Evolutionary conservation across 2,797 vertebrate genomes (phyloP).

Genomic region (Steatocranus sp.): DNA sequence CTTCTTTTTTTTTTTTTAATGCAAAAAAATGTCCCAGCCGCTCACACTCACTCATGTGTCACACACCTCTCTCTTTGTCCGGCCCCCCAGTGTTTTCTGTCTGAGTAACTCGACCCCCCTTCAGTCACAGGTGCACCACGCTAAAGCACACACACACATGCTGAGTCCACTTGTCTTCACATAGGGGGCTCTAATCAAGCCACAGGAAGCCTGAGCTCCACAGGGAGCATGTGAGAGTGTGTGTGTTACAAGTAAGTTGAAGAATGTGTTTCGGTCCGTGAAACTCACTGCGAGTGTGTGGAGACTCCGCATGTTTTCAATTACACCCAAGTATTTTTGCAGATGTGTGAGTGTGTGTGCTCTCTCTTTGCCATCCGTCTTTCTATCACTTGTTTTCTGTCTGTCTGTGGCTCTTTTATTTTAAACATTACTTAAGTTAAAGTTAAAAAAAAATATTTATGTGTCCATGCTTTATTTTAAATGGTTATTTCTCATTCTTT

Average conservation of each 20-base stretch:
- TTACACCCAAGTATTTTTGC: slow-evolving; percentile 57
- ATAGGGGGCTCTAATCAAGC: slow-evolving; percentile 84
- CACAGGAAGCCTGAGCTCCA: slow-evolving; percentile 81
- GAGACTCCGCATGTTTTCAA: slow-evolving; percentile 62
- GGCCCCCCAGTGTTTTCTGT: slow-evolving; percentile 57
- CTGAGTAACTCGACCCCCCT: slow-evolving; percentile 60
- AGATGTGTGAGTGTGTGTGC: slow-evolving; percentile 43
- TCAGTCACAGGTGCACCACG: slow-evolving; percentile 64
- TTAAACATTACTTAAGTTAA: background rate
- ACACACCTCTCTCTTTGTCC: slow-evolving; percentile 11
- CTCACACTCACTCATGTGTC: slow-evolving; percentile 21
- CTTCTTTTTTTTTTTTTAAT: background rate
- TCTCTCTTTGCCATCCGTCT: slow-evolving; percentile 10
- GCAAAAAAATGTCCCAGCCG: background rate
- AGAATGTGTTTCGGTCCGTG: slow-evolving; percentile 56
- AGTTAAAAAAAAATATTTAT: background rate
- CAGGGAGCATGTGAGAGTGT: slow-evolving; percentile 55
- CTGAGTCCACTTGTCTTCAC: slow-evolving; percentile 87
- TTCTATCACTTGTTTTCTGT: background rate
- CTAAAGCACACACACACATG: slow-evolving; percentile 38
- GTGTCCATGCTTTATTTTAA: background rate
- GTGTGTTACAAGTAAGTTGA: slow-evolving; percentile 39
- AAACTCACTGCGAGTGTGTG: slow-evolving; percentile 50
- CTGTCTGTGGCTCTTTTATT: background rate
- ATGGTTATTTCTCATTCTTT: background rate